Evolutionary conservation across 2,888 invertebrate species (phyloP).

Genomic region (Cataglyphis albicans): DNA sequence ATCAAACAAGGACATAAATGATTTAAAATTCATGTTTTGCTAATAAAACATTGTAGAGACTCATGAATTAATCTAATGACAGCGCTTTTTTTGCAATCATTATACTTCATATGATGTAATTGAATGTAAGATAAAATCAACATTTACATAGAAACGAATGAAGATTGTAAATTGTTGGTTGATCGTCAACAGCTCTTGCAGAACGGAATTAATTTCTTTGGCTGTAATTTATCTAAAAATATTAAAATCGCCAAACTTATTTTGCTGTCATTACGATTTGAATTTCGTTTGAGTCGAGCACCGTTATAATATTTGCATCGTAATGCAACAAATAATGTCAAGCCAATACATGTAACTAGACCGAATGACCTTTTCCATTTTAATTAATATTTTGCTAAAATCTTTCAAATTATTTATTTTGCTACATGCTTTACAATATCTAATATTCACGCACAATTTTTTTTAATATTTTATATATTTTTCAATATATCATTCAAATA

Average conservation of each 20-base stretch:
- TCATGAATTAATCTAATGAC: not conserved
- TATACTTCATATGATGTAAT: not conserved
- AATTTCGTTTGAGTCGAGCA: constrained; percentile 32
- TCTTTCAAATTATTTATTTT: not conserved
- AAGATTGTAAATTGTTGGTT: not conserved
- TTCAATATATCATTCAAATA: not conserved
- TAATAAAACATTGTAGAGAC: not conserved
- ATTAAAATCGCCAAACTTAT: constrained; percentile 32
- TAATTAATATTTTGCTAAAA: constrained; percentile 37
- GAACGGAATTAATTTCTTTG: constrained; percentile 5
- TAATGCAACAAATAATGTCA: constrained; percentile 38
- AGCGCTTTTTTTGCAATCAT: not conserved
- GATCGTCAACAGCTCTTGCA: not conserved
- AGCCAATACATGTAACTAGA: constrained; percentile 25
- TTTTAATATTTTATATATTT: no score
- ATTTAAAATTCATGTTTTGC: not conserved
- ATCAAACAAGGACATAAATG: not conserved
- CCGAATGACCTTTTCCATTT: constrained; percentile 28
- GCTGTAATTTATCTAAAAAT: constrained; percentile 37
- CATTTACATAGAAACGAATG: not conserved
- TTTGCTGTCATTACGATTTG: constrained; percentile 55
- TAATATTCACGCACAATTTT: not conserved
- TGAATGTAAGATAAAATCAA: not conserved
- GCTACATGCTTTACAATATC: not conserved
- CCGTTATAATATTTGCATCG: constrained; percentile 25